These are phyloP conservation scores for Pristionchus entomophagus DNA, from an alignment of 2,888 invertebrate species.

Conservation along the genomic window DNA sequence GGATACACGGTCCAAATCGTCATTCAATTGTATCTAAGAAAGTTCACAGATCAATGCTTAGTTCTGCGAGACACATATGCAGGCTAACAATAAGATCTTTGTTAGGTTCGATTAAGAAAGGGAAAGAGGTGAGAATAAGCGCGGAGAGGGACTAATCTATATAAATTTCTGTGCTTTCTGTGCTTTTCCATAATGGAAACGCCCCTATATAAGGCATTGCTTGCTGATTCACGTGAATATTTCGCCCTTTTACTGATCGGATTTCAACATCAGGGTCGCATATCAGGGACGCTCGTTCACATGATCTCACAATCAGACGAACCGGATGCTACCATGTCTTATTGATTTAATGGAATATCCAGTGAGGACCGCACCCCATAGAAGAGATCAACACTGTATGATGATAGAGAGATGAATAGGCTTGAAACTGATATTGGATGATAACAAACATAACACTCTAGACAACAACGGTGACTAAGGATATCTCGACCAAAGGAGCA, in stretches of 20 bases:
- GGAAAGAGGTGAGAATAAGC: too few relatives aligned
- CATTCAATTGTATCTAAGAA: too few relatives aligned
- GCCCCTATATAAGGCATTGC: too few relatives aligned
- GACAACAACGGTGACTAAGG: background rate
- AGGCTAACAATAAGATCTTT: too few relatives aligned
- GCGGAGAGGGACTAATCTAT: too few relatives aligned
- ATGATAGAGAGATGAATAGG: background rate
- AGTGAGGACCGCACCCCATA: background rate
- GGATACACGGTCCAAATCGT: too few relatives aligned
- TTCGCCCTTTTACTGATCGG: background rate
- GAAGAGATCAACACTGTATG: background rate
- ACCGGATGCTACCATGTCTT: background rate
- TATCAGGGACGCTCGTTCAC: background rate
- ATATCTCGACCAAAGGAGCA: background rate
- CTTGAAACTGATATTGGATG: background rate
- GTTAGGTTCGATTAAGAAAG: too few relatives aligned
- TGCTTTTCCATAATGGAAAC: too few relatives aligned
- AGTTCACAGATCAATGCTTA: too few relatives aligned
- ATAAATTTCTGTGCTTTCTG: too few relatives aligned
- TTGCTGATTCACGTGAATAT: slow-evolving; percentile 5
- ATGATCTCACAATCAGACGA: background rate
- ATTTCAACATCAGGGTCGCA: background rate
- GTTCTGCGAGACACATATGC: too few relatives aligned
- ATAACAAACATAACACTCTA: background rate
- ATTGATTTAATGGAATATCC: background rate